Evolutionary conservation across 2,113 vertebrate species (phyloP), one percentile per base, ranked within the genome.

Genomic region (Dunckerocampus dactyliophorus): DNA sequence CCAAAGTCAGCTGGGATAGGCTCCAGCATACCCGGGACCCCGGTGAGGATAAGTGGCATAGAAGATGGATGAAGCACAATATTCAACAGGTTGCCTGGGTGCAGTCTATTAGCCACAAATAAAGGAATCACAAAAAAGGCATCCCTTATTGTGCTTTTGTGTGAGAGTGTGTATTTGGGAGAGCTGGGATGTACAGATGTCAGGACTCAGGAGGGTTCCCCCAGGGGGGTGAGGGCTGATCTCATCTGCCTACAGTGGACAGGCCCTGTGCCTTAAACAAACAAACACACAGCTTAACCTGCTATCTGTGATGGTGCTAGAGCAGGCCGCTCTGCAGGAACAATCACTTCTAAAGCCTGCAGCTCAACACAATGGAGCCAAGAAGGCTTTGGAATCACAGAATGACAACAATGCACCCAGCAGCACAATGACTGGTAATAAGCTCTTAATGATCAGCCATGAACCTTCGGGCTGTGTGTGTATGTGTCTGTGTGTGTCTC

Each of bases 261-360:
- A 79, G 82, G 69, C 78, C 79, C 76, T 63, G 74, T 84, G 80
- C 82, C 77, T 87, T 87, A 88, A 88, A 88, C 83, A 87, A 88
- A 88, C 85, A 88, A 78, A 84, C 85, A 81, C 72, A 75, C 62
- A 85, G 80, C 66, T 83, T 84, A 83, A 59, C 60, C 74, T 73
- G 70, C 71, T 87, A 86, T 85, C 83, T 85, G 75, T 56, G 74
- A 84, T 84, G 76, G 81, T 73, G 69, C 72, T 83, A 80, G 72
- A 77, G 71, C 79, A 75, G 72, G 49, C 74, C n/a, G 37, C 82
- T 75, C 81, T 74, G 60, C 77, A 76, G 80, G 69, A 85, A 87
- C 84, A 84, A 84, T 89, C 74, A 77, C 75, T 82, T 83, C 77
- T 79, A 87, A 86, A 88, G 76, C 82, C 76, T 4, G 48, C 49